Base-by-base conservation (phyloP, 1,140 invertebrate species). In the Saxidomus purpurata region DNA sequence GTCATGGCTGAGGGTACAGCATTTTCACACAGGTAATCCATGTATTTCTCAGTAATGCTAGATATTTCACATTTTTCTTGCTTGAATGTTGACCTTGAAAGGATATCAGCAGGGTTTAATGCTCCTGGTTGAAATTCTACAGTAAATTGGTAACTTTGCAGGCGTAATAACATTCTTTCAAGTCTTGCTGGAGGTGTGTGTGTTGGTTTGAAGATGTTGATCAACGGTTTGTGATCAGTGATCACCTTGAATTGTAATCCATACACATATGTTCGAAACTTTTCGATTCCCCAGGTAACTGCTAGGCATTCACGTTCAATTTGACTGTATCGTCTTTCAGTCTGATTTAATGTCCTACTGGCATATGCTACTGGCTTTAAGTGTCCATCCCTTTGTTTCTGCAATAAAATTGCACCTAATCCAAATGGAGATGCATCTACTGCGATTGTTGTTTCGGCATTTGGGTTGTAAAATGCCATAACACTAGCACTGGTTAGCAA, bases 221-320 rank as follows among this genome's bases (percentile, higher is more conserved):
- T 3, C 8, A 90, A 49, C 38, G 89, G 89, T 55, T 81, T 71
- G 61, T 90, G 89, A 38, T 90, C 89, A 47, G 89, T 90, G 19
- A 87, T 19, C 0, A 90, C n/a, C 28, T 69, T 71, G 47, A 88
- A 82, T 0, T 15, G 19, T 25, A 38, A 40, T 4, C 84, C 85
- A 93, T 93, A 96, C 6, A 96, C 76, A 90, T 96, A 97, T 47
- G 96, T 90, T 38, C 96, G 94, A 93, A 97, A 97, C 91, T 95
- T 96, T 82, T 95, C 93, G 6, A 97, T 92, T 6, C 94, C 96
- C 92, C 94, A 91, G 0, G 81, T 49, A 17, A 84, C 52, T 28
- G 69, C 63, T 52, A 91, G 49, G 0, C 69, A 47, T 52, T 92
- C 90, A 69, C 89, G 91, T 67, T 93, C 93, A 67, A 92, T 93